phyloP scores from a whole-genome alignment of 30 jellyfish, hydroid and myxozoan genomes.

The Clytia hemisphaerica region DNA sequence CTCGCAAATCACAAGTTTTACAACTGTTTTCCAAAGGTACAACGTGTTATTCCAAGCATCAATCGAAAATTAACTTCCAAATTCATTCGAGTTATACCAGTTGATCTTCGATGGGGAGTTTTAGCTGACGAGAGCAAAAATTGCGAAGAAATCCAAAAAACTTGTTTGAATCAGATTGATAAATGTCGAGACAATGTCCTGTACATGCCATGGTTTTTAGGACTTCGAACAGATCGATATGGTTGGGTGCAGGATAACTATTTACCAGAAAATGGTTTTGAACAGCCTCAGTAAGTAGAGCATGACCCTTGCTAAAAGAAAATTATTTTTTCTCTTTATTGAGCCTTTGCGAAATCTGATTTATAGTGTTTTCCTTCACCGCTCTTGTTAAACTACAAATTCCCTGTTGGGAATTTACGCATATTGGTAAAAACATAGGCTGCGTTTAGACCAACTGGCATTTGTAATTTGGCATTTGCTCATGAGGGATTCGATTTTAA shows the following conservation, averaged over 20 bases:
- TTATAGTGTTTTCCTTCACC: too few relatives aligned
- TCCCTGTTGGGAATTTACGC: too few relatives aligned
- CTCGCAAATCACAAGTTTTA: too few relatives aligned
- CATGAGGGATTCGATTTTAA: too few relatives aligned
- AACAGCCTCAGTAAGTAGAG: not conserved
- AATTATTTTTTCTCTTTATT: too few relatives aligned
- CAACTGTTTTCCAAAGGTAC: too few relatives aligned
- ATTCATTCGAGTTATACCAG: not conserved
- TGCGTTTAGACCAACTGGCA: too few relatives aligned
- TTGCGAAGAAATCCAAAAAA: not conserved
- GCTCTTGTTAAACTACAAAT: too few relatives aligned
- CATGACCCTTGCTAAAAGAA: too few relatives aligned
- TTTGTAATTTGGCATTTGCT: too few relatives aligned
- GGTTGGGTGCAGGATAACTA: not conserved
- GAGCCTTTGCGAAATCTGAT: too few relatives aligned
- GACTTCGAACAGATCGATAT: not conserved
- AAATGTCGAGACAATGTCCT: not conserved
- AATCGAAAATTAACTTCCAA: not conserved
- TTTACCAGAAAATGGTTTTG: not conserved
- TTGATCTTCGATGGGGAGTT: not conserved
- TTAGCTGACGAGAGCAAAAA: not conserved
- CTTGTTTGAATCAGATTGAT: not conserved
- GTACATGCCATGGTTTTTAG: not conserved
- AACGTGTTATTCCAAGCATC: not conserved
- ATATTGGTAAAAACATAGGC: too few relatives aligned